Conservation (phyloP, 2,888 invertebrate species). For the Apeira syringaria region DNA sequence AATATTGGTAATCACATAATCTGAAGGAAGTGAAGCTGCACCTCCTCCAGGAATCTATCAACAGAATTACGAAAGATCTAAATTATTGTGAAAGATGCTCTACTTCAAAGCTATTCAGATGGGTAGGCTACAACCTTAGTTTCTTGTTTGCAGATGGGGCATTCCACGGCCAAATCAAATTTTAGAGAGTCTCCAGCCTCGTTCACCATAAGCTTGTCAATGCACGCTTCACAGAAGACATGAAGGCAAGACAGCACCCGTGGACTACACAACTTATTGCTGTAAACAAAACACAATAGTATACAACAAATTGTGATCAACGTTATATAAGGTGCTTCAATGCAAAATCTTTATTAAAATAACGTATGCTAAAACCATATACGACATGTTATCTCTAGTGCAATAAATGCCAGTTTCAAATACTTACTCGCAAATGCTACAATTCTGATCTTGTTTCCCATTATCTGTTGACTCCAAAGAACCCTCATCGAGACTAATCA, state of each 20-base stretch:
- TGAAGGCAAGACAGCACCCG: conserved; percentile 96
- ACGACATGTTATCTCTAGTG: no score
- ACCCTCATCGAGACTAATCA: conserved; percentile 78
- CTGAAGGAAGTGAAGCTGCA: conserved; percentile 91
- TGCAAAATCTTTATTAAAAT: no score
- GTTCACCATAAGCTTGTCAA: conserved; percentile 90
- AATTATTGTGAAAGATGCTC: no score
- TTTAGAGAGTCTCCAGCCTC: conserved; percentile 87
- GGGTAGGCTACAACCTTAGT: conserved; percentile 84
- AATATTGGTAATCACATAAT: conserved; percentile 94
- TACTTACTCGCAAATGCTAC: conserved; percentile 87
- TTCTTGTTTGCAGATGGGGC: conserved; percentile 93
- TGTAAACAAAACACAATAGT: conserved; percentile 51
- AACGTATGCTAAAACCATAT: no score
- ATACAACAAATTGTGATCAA: background rate
- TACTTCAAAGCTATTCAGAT: no score
- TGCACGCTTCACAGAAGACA: conserved; percentile 96
- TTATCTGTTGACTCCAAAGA: conserved; percentile 76
- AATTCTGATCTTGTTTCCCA: conserved; percentile 84
- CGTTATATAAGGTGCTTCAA: no score
- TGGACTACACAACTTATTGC: conserved; percentile 90
- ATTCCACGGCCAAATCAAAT: conserved; percentile 86
- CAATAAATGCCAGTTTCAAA: no score
- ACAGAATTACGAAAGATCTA: no score
- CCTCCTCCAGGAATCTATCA: conserved; percentile 88